Percentiles rank a stretch among this genome's conserved stretches.
phyloP scores from a whole-genome alignment of 1,140 invertebrate species.

The Holcopasites calliopsidis region DNA sequence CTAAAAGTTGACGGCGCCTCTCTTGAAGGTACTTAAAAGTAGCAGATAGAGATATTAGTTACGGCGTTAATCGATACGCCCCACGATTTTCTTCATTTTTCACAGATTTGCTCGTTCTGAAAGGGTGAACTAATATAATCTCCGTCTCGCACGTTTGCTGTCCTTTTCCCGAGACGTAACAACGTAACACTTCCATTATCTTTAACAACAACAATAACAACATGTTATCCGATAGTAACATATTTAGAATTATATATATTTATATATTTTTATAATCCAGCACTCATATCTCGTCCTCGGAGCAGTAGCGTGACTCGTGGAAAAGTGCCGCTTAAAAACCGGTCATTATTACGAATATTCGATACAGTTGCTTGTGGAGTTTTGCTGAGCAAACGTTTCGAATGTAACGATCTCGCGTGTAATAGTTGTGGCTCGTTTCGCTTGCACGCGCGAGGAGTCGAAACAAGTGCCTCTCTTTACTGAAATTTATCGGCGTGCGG shows the following conservation, averaged over 20 bases:
- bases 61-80: neutral
- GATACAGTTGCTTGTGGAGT: neutral
- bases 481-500: conserved; percentile 14
- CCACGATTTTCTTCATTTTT: neutral
- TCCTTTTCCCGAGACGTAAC: conserved; percentile 55
- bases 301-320: neutral
- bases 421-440: neutral
- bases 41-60: conserved; percentile 30
- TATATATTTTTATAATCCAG: neutral
- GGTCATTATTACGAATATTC: neutral
- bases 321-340: conserved; percentile 7
- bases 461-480: conserved; percentile 32
- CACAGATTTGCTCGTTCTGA: neutral
- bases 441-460: conserved; percentile 21
- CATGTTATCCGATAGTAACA: conserved; percentile 62
- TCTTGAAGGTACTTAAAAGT: conserved; percentile 25
- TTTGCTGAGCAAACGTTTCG: conserved; percentile 8
- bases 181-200: conserved; percentile 69
- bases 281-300: conserved; percentile 34
- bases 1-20: neutral
- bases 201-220: conserved; percentile 76
- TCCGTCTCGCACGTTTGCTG: neutral
- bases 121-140: conserved; percentile 6
- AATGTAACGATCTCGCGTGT: neutral
- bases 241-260: conserved; percentile 35